Conservation (phyloP, 2,797 vertebrate species). For the Sebastes ruberrimus region DNA sequence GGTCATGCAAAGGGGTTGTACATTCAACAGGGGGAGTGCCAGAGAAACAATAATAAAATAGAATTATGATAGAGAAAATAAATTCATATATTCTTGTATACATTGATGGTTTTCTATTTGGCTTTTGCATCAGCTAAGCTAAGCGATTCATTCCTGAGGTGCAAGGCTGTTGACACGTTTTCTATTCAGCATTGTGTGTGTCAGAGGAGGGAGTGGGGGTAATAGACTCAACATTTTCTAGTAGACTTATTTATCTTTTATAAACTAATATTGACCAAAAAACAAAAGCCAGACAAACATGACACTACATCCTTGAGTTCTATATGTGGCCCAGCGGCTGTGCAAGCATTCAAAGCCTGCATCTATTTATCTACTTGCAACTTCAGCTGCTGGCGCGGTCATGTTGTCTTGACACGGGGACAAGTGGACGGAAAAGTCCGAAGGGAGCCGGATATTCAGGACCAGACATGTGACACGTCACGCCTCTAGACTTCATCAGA, state of each 20-base stretch:
- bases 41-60: conserved; percentile 79
- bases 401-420: conserved; percentile 9
- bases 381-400: conserved; percentile 10
- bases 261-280: neutral
- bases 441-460: conserved; percentile 13
- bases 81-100: conserved; percentile 67
- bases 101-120: conserved; percentile 61
- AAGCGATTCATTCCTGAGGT: conserved; percentile 78
- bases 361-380: neutral
- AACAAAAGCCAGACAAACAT: conserved; percentile 4
- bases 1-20: conserved; percentile 52
- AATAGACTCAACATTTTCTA: neutral
- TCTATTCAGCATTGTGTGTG: neutral
- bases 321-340: conserved; percentile 11
- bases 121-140: conserved; percentile 64
- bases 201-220: neutral
- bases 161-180: conserved; percentile 45
- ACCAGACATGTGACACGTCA: neutral
- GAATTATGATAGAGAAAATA: conserved; percentile 79
- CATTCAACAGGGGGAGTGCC: conserved; percentile 65
- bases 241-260: neutral
- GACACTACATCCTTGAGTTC: conserved; percentile 3
- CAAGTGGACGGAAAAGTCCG: conserved; percentile 5
- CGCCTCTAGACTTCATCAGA: conserved; percentile 16
- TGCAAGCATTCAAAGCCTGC: conserved; percentile 12